Base-by-base conservation (phyloP, 2,797 vertebrate genomes). In the Centropyge bicolor region DNA sequence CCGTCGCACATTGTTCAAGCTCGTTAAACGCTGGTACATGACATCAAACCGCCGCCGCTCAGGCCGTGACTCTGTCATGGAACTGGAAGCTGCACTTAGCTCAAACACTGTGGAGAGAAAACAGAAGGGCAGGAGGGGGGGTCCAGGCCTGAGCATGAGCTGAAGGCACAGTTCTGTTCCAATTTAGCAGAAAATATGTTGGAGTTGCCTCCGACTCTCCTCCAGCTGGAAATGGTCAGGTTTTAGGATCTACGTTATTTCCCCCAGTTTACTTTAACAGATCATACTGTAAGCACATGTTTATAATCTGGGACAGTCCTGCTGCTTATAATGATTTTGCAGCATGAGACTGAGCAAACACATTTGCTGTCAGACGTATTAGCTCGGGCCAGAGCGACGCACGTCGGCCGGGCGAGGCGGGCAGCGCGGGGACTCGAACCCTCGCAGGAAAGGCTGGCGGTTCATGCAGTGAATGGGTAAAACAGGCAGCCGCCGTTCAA, bases 121-220 rank as follows among this genome's bases (percentile, higher is more conserved):
- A 63, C 84, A 89, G 81, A 80, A 79, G 70, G 66, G 70, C 70
- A 76, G 78, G 60, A 67, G 55, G 64, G 81, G 81, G 76, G 80
- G 75, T 76, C 70, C 14, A 45, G 73, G 71, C 65, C 81, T 77
- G 70, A 77, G 85, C 49, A n/a, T n/a, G n/a, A n/a, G 83, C 87
- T 87, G 79, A 91, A 91, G 87, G 91, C 88, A 88, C 81, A 90
- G 93, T 93, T 94, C 90, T 93, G 77, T 87, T 94, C 91, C 88
- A 93, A 91, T 95, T 93, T 92, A 93, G 91, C 89, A 92, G 90
- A 94, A 95, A 95, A 94, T 95, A 93, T 93, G 92, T 91, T 91
- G 89, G 89, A 93, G 89, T 90, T 84, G 83, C 90, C 87, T 88
- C 76, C 7, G 55, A 91, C 85, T 92, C 87, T 77, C 88, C 92